Percentiles rank a stretch among this genome's conserved stretches.
Evolutionary conservation across 2,888 invertebrate species (phyloP).

Genomic region (Syrphus vitripennis): DNA sequence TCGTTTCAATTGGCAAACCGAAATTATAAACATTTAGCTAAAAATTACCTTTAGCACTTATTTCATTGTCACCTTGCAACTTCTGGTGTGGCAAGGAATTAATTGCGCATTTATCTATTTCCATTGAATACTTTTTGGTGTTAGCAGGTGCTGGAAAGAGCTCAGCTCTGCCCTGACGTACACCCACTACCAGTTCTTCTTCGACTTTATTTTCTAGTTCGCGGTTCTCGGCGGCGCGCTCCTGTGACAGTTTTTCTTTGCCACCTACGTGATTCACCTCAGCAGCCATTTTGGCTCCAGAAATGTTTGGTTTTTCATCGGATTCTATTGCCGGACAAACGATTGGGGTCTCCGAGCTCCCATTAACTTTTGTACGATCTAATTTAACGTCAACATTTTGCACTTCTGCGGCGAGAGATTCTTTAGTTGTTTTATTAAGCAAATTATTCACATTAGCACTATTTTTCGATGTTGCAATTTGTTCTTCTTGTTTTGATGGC

Average conservation of each 20-base stretch:
- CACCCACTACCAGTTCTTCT: neutral
- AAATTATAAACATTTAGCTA: neutral
- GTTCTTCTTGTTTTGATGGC: conserved; percentile 68
- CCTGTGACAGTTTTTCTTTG: conserved; percentile 67
- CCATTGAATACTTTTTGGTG: conserved; percentile 55
- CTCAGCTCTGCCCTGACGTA: conserved; percentile 28
- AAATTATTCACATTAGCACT: conserved; percentile 41
- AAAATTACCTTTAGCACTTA: conserved; percentile 51
- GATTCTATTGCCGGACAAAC: conserved; percentile 41
- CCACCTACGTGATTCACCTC: conserved; percentile 68
- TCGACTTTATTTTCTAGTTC: neutral
- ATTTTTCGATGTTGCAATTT: conserved; percentile 59
- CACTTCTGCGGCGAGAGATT: conserved; percentile 35
- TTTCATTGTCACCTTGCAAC: conserved; percentile 40
- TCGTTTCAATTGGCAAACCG: neutral
- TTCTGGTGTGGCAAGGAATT: conserved; percentile 20
- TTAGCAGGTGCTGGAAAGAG: conserved; percentile 56
- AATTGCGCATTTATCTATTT: conserved; percentile 36
- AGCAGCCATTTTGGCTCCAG: conserved; percentile 71
- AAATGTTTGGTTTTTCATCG: conserved; percentile 62
- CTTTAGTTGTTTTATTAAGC: conserved; percentile 25
- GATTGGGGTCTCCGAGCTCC: conserved; percentile 35
- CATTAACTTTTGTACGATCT: conserved; percentile 32
- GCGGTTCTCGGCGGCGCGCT: conserved; percentile 65
- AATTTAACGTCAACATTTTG: conserved; percentile 33